A percentile compares a stretch with the other conserved stretches of the same genome.
Conservation (phyloP, 2,113 vertebrate species). For the Antechinus flavipes region DNA sequence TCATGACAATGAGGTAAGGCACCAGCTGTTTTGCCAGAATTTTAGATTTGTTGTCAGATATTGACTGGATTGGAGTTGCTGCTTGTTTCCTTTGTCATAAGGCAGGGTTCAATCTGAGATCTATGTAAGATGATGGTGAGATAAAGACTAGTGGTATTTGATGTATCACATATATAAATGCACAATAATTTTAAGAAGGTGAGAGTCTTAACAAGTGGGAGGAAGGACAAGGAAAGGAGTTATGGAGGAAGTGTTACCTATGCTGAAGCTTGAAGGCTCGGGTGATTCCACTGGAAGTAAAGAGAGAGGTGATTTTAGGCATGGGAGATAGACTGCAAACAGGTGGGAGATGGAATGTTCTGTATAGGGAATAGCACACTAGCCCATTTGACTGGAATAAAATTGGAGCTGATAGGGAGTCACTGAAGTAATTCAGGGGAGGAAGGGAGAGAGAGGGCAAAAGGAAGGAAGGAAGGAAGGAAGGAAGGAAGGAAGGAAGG, state of each 20-base stretch:
- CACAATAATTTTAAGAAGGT: neutral
- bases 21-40: neutral
- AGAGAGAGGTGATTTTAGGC: neutral
- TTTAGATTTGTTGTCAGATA: neutral
- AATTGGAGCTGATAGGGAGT: neutral
- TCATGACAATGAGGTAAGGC: neutral
- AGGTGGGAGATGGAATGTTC: neutral
- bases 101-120: neutral
- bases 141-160: neutral
- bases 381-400: neutral
- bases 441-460: neutral
- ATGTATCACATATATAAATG: neutral
- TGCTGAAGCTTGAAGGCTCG: neutral
- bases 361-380: too few relatives aligned
- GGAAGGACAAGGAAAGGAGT: neutral
- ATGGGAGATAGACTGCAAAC: neutral
- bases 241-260: neutral
- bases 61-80: neutral
- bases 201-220: too few relatives aligned
- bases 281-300: neutral
- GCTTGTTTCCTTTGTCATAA: neutral
- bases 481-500: too few relatives aligned
- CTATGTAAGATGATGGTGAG: neutral
- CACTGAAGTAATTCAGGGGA: neutral
- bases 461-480: neutral